A percentile compares a stretch with the other conserved stretches of the same genome.
Evolutionary conservation across 2,888 invertebrate genomes (phyloP).

Genomic region (Corythucha ciliata): DNA sequence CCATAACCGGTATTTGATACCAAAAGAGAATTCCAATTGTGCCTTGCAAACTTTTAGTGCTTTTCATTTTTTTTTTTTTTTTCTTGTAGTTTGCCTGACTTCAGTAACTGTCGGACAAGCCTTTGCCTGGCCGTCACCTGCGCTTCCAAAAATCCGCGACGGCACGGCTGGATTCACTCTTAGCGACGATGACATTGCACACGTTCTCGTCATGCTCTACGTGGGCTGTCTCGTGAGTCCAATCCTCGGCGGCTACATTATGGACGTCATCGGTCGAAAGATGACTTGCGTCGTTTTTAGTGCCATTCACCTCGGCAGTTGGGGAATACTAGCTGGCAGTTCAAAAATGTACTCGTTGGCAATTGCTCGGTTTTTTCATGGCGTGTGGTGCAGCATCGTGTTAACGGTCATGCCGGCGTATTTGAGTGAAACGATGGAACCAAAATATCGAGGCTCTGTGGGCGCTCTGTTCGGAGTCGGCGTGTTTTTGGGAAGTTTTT

Average conservation of each 20-base stretch:
- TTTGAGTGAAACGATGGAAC: no score
- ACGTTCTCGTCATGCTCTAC: conserved; percentile 32
- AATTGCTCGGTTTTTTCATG: no score
- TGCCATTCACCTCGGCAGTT: no score
- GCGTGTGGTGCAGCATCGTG: no score
- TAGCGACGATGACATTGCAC: conserved; percentile 24
- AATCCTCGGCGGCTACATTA: conserved; percentile 46
- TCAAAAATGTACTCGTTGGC: no score
- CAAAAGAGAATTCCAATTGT: background rate
- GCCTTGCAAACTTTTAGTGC: background rate
- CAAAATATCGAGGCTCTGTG: no score
- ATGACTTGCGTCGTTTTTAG: no score
- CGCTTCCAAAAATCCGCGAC: conserved; percentile 27
- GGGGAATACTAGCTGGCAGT: no score
- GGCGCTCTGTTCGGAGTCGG: no score
- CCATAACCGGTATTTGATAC: conserved; percentile 11
- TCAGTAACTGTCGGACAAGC: conserved; percentile 21
- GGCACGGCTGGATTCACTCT: conserved; percentile 25
- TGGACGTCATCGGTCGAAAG: conserved; percentile 50
- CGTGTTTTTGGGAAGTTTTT: no score
- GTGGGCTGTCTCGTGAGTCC: conserved; percentile 33
- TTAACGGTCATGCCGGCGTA: no score
- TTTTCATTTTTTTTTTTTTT: conserved; percentile 10
- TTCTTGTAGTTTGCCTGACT: conserved; percentile 21
- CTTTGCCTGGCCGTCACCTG: conserved; percentile 31